phyloP scores from a whole-genome alignment of 1,140 invertebrate genomes.

The Ganaspis sp. region DNA sequence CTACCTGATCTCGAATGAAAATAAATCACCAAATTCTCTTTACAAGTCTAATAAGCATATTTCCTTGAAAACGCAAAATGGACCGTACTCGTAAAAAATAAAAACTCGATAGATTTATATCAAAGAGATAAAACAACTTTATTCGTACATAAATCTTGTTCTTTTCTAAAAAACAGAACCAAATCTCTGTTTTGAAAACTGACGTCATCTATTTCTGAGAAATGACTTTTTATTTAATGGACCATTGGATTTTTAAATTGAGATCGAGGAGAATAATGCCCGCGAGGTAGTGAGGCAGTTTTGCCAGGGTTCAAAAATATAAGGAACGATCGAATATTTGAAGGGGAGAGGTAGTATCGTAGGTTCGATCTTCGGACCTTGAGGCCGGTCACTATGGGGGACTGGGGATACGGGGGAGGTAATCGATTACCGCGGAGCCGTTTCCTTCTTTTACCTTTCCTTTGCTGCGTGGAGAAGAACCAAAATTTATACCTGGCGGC shows the following conservation, averaged over 20 bases:
- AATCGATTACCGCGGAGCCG: slow-evolving; percentile 73
- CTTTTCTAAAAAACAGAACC: neutral
- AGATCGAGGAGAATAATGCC: slow-evolving; percentile 11
- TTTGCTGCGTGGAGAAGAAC: slow-evolving; percentile 49
- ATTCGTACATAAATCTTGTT: neutral
- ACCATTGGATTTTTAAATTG: neutral
- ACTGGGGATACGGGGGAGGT: slow-evolving; percentile 69
- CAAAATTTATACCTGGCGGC: slow-evolving; percentile 75
- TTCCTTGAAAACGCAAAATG: neutral
- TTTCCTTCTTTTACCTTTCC: slow-evolving; percentile 57
- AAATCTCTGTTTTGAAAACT: neutral
- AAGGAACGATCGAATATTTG: slow-evolving; percentile 53
- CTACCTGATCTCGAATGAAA: neutral
- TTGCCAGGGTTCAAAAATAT: slow-evolving; percentile 50
- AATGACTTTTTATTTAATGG: neutral
- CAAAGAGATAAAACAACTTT: slow-evolving; percentile 6
- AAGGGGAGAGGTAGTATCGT: slow-evolving; percentile 65
- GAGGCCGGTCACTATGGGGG: slow-evolving; percentile 70
- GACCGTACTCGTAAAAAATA: neutral
- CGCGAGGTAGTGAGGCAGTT: slow-evolving; percentile 43
- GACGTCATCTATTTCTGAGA: neutral
- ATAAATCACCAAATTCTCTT: slow-evolving; percentile 16
- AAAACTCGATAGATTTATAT: neutral
- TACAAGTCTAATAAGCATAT: neutral
- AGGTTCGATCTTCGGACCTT: slow-evolving; percentile 70